Evolutionary conservation across 2,797 vertebrate genomes (phyloP), one percentile per base, ranked within the genome.

Genomic region (Nothura maculosa): DNA sequence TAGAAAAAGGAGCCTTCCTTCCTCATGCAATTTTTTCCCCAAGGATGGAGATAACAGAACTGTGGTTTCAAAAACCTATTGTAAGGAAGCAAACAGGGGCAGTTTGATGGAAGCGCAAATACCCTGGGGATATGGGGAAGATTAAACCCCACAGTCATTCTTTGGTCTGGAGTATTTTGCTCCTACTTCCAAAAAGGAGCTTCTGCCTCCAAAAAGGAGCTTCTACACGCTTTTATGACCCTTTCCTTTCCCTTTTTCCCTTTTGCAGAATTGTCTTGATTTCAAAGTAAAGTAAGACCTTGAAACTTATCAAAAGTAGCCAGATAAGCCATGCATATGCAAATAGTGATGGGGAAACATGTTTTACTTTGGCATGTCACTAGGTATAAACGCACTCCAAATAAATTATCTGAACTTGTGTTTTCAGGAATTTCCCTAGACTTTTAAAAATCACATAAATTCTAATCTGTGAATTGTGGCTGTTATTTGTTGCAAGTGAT

Each of bases 371-470:
- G 0, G 52, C 5, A 19, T n/a, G 10, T n/a, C 54, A 55, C 4
- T n/a, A 55, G 18, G 7, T 55, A n/a, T 55, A 20, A 55, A n/a
- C 20, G 30, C 30, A n/a, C 30, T n/a, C 19, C 18, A 55, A 19
- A 19, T 54, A 27, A 50, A 52, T 52, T 30, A 34, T 13, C 52
- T 40, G 18, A 50, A 17, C 16, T 24, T 60, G 3, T 5, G 5
- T 36, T 75, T 89, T 57, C 0, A 1, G 10, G 8, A 3, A 3
- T 55, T 74, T 68, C 68, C 36, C 19, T 60, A 10, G 5, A 9
- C 3, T 30, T 40, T 60, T 16, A 69, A 60, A 14, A 11, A 14
- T 1, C 5, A 3, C n/a, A 28, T 13, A 13, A 1, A 4, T 50
- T 81, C 72, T 18, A 38, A 4, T 48, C 20, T 32, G 30, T 47